These are phyloP conservation scores for Scaptodrosophila lebanonensis DNA, from an alignment of 1,140 invertebrate species.

Conservation along the genomic window DNA sequence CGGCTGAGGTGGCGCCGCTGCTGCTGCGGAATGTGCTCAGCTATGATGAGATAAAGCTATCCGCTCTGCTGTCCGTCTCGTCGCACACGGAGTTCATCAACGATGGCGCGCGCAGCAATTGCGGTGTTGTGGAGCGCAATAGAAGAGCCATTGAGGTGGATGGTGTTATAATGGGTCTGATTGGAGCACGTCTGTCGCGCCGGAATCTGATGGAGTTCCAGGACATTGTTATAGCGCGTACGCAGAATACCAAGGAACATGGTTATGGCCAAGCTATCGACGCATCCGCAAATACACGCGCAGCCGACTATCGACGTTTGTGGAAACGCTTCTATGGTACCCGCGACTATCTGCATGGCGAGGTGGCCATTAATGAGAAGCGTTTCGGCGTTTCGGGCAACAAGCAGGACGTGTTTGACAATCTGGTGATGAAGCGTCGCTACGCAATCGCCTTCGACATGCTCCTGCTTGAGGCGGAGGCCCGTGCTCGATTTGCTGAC, in stretches of 20 bases:
- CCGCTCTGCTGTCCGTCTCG: constrained; percentile 81
- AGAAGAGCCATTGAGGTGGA: constrained; percentile 37
- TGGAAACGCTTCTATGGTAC: constrained; percentile 61
- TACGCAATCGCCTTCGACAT: constrained; percentile 67
- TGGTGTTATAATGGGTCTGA: constrained; percentile 76
- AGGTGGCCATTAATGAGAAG: constrained; percentile 33
- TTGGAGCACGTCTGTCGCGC: constrained; percentile 78
- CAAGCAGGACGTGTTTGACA: constrained; percentile 60
- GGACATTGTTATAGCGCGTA: constrained; percentile 78
- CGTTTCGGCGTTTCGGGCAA: constrained; percentile 46
- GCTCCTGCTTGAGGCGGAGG: constrained; percentile 56
- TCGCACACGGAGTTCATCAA: constrained; percentile 82
- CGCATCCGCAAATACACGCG: constrained; percentile 4
- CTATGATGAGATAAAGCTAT: constrained; percentile 77
- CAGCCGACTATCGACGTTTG: constrained; percentile 46
- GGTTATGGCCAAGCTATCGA: constrained; percentile 72
- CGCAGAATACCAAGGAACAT: constrained; percentile 78
- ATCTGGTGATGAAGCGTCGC: constrained; percentile 67
- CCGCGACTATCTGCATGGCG: constrained; percentile 32
- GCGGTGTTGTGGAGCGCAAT: constrained; percentile 75
- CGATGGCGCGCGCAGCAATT: constrained; percentile 81
- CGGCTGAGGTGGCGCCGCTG: constrained; percentile 58
- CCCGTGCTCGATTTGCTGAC: constrained; percentile 23
- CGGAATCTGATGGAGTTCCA: constrained; percentile 80
- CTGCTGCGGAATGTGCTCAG: constrained; percentile 79